Evolutionary conservation across 2,888 invertebrate species (phyloP).

Genomic region (Ditula angustiorana): DNA sequence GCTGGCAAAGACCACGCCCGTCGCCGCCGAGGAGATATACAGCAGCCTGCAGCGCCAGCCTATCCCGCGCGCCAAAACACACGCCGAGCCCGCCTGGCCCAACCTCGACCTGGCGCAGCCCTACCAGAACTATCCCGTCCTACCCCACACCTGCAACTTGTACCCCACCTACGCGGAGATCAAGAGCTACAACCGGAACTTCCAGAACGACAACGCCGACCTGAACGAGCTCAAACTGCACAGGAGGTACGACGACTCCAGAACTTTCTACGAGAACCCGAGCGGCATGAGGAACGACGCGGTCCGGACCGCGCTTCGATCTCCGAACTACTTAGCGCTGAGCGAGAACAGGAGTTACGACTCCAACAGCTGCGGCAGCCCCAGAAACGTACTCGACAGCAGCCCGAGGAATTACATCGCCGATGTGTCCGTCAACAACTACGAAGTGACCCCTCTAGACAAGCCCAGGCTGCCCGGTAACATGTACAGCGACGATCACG

Average conservation of each 20-base stretch:
- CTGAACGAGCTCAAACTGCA: conserved; percentile 60
- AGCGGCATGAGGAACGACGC: conserved; percentile 60
- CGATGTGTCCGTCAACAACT: conserved; percentile 61
- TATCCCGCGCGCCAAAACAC: conserved; percentile 89
- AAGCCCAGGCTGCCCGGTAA: conserved; percentile 59
- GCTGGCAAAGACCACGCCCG: conserved; percentile 84
- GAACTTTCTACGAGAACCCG: conserved; percentile 76
- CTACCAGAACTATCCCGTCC: conserved; percentile 78
- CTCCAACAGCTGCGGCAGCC: conserved; percentile 64
- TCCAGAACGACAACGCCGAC: conserved; percentile 56
- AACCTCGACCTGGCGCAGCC: conserved; percentile 76
- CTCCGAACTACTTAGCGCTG: conserved; percentile 66
- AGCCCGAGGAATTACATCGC: conserved; percentile 72
- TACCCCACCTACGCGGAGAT: conserved; percentile 79
- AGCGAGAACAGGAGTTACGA: conserved; percentile 67
- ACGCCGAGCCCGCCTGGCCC: conserved; percentile 85
- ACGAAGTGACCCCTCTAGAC: conserved; percentile 56
- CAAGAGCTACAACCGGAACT: conserved; percentile 66
- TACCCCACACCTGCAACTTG: conserved; percentile 68
- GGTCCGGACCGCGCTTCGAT: conserved; percentile 61
- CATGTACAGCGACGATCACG: conserved; percentile 66
- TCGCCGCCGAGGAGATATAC: conserved; percentile 84
- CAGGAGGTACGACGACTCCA: conserved; percentile 61
- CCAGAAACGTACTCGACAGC: conserved; percentile 69
- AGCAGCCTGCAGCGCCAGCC: conserved; percentile 86